Conservation (phyloP, 2,888 invertebrate genomes). For the Capitulum mitella region DNA sequence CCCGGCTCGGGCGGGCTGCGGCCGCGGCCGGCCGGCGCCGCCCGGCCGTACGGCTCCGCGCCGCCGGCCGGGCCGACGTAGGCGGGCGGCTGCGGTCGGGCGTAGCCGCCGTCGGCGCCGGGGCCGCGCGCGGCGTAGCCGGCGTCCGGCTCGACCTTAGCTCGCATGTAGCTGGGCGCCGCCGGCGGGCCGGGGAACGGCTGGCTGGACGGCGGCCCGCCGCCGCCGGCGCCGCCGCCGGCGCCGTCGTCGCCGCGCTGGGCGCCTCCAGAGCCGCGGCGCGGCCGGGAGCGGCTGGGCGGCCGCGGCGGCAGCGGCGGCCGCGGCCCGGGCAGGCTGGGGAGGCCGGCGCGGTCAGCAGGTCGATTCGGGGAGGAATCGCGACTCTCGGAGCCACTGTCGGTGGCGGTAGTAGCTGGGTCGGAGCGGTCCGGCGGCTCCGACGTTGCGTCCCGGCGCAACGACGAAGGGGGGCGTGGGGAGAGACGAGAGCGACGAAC, state of each 20-base stretch:
- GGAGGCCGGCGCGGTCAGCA: constrained; percentile 35
- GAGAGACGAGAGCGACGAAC: constrained; percentile 38
- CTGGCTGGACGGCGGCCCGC: constrained; percentile 30
- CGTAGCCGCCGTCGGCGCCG: neutral
- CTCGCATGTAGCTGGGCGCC: constrained; percentile 26
- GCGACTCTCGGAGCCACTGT: constrained; percentile 40
- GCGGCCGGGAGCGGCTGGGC: neutral
- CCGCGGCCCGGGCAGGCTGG: constrained; percentile 11
- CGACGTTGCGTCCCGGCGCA: constrained; percentile 30
- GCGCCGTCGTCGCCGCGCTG: constrained; percentile 3
- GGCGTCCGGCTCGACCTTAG: neutral
- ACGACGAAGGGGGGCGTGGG: constrained; percentile 37
- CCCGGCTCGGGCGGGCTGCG: neutral
- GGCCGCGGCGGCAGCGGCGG: constrained; percentile 25
- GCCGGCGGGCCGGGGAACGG: constrained; percentile 33
- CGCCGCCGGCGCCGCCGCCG: constrained; percentile 26
- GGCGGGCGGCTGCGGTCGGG: neutral
- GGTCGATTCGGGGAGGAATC: constrained; percentile 41
- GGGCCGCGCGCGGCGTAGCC: neutral
- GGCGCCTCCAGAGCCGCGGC: neutral
- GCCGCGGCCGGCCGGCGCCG: constrained; percentile 21
- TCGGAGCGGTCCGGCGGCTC: constrained; percentile 34
- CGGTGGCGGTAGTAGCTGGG: constrained; percentile 30
- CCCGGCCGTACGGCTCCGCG: constrained; percentile 26
- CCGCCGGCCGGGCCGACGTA: neutral